phyloP scores from a whole-genome alignment of 2,888 invertebrate genomes.

The Drosophila meridiana region DNA sequence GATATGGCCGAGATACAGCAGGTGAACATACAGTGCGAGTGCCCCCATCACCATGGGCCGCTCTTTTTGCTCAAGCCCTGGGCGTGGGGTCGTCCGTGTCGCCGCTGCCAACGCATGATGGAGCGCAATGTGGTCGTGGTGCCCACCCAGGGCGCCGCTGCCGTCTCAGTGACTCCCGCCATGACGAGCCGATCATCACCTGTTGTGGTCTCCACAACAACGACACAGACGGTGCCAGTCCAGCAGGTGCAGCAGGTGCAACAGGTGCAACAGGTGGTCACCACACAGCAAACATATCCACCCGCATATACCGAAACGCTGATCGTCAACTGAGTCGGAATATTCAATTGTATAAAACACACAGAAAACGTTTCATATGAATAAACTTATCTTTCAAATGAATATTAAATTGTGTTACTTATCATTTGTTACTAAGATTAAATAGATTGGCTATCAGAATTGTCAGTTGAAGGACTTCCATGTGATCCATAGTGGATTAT shows the following conservation, averaged over 20 bases:
- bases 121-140: constrained; percentile 55
- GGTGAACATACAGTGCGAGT: constrained; percentile 66
- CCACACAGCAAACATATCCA: constrained; percentile 29
- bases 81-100: constrained; percentile 68
- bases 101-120: constrained; percentile 71
- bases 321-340: constrained; percentile 23
- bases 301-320: constrained; percentile 53
- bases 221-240: constrained; percentile 26
- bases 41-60: constrained; percentile 63
- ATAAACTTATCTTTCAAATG: constrained; percentile 8
- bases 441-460: too few species aligned
- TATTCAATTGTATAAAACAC: neutral
- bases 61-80: constrained; percentile 49
- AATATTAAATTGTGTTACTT: neutral
- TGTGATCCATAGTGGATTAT: too few species aligned
- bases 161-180: constrained; percentile 6
- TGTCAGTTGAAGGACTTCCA: too few species aligned
- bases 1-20: constrained; percentile 58
- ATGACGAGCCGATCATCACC: neutral
- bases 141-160: constrained; percentile 42
- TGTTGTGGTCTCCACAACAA: constrained; percentile 30
- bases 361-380: neutral
- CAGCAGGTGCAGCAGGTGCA: constrained; percentile 10
- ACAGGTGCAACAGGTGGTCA: constrained; percentile 24
- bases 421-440: neutral